A percentile compares a stretch with the other conserved stretches of the same genome.
These are phyloP conservation scores for Rachycentron canadum DNA, from an alignment of 2,797 vertebrate genomes.

Conservation along the genomic window DNA sequence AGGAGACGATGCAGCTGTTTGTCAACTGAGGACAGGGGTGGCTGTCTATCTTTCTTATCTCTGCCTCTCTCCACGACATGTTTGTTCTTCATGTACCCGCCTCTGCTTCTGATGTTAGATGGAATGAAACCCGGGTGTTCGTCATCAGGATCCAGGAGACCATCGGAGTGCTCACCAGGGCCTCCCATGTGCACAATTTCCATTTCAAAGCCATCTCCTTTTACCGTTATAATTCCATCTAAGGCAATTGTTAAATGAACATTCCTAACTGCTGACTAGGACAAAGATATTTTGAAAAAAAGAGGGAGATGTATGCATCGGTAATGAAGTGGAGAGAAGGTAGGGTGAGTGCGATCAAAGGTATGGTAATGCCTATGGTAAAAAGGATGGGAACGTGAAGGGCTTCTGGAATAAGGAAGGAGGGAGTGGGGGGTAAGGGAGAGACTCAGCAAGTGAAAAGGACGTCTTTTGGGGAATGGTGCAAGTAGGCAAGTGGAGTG, in stretches of 20 bases:
- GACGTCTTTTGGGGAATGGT: conserved; percentile 57
- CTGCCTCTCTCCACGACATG: conserved; percentile 48
- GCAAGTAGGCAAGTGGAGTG: conserved; percentile 6
- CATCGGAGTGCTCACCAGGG: conserved; percentile 43
- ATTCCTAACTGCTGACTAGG: conserved; percentile 84
- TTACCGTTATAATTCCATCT: conserved; percentile 83
- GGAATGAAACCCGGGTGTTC: conserved; percentile 68
- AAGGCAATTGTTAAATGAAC: conserved; percentile 84
- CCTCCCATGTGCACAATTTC: conserved; percentile 72
- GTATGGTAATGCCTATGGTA: conserved; percentile 82
- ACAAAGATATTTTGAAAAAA: conserved; percentile 80
- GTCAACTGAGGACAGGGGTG: conserved; percentile 63
- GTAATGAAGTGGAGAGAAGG: conserved; percentile 78
- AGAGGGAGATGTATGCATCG: conserved; percentile 71
- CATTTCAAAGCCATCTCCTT: conserved; percentile 82
- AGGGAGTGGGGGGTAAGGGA: conserved; percentile 35
- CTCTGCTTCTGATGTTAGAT: conserved; percentile 74
- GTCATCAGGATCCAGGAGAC: conserved; percentile 71
- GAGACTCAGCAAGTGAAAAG: conserved; percentile 41
- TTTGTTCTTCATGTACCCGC: conserved; percentile 67
- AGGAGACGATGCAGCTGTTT: conserved; percentile 71
- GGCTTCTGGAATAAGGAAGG: conserved; percentile 66
- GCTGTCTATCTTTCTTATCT: conserved; percentile 67
- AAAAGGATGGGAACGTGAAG: conserved; percentile 70
- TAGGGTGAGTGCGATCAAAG: conserved; percentile 81